Evolutionary conservation across 2,888 invertebrate genomes (phyloP), one percentile per base, ranked within the genome.

Genomic region (Phymatocera aterrima): DNA sequence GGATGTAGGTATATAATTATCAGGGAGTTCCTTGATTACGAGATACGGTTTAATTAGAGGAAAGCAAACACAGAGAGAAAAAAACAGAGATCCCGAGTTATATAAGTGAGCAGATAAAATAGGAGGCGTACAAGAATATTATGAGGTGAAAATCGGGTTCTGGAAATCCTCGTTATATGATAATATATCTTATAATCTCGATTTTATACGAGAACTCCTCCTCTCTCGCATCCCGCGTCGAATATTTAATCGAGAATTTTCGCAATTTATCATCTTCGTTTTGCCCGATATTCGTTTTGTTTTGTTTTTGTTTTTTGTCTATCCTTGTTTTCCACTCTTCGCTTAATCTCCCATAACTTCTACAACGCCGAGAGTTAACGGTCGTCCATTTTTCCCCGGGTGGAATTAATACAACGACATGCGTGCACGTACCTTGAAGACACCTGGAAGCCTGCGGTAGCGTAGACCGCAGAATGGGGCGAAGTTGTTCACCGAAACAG

Each of bases 41-140:
- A 68, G n/a, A 43, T 40, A 21, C 68, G 68, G 43, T 43, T 68
- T 68, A 68, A 68, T 68, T 68, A 68, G 24, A 24, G 12, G 18
- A 43, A 43, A 46, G 2, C 18, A 64, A 37, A 15, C 15, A 31
- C 28, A 34, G n/a, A 4, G 15, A 8, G 3, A 64, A 18, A 18
- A 18, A 37, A 34, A 64, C 10, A 34, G 8, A 34, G 31, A 60
- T 60, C 37, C 64, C 18, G 15, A 37, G 37, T 64, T 64, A n/a
- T n/a, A n/a, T n/a, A 64, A 64, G 64, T 37, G 37, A 64, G 37
- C 37, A 64, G 28, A 57, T 57, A 57, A 57, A 57, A 57, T 21
- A 28, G 28, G 57, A 18, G 3, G 28, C 2, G 68, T 18, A 18
- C 6, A 54, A 54, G 24, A 43, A 68, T 43, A 68, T 68, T 43